Conservation (phyloP, 2,888 invertebrate genomes). For the Ischnus inquisitorius region DNA sequence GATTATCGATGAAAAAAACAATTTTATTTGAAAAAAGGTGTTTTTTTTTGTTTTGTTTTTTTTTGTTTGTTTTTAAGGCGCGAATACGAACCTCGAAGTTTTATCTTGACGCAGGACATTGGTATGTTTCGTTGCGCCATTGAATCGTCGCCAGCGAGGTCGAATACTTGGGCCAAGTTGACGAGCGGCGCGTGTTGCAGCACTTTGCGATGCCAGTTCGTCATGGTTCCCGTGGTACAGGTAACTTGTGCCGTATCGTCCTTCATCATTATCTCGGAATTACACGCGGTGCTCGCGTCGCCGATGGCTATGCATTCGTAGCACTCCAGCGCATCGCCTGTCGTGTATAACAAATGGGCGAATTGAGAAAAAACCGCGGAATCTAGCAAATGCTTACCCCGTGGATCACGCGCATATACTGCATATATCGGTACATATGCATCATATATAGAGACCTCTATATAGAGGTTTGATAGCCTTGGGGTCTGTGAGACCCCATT, state of each 20-base stretch:
- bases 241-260: slow-evolving; percentile 55
- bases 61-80: neutral
- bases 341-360: slow-evolving; percentile 5
- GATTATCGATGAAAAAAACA: neutral
- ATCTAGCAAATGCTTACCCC: too few relatives aligned
- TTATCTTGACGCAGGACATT: slow-evolving; percentile 78
- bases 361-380: neutral
- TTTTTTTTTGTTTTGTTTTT: slow-evolving; percentile 2
- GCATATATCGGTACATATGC: too few relatives aligned
- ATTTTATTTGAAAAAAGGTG: neutral
- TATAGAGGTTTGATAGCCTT: too few relatives aligned
- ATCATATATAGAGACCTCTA: too few relatives aligned
- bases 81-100: slow-evolving; percentile 72
- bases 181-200: slow-evolving; percentile 62
- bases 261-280: slow-evolving; percentile 70
- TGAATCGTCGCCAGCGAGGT: slow-evolving; percentile 68
- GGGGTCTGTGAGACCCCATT: too few relatives aligned
- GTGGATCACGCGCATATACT: too few relatives aligned
- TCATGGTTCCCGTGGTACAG: slow-evolving; percentile 73
- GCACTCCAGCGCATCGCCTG: slow-evolving; percentile 78
- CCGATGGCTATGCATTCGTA: slow-evolving; percentile 76
- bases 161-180: slow-evolving; percentile 73
- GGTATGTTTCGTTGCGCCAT: slow-evolving; percentile 35
- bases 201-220: slow-evolving; percentile 68
- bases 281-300: slow-evolving; percentile 72